Evolutionary conservation across 1,140 invertebrate species (phyloP).

Genomic region (Aphis gossypii): DNA sequence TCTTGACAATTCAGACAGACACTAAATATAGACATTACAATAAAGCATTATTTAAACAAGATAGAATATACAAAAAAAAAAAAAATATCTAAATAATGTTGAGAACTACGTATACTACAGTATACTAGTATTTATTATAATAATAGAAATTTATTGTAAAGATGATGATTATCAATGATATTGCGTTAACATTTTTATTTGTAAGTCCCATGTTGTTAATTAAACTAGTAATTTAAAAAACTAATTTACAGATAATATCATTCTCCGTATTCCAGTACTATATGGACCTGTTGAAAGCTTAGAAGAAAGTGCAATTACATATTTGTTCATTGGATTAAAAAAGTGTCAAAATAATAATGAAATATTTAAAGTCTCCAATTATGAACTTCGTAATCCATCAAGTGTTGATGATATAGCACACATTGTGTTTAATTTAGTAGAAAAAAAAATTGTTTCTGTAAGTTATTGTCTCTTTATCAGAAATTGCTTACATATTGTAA

Average conservation of each 20-base stretch:
- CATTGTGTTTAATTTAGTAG: conserved; percentile 64
- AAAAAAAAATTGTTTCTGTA: conserved; percentile 60
- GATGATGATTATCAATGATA: too few species aligned
- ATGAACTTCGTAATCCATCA: conserved; percentile 67
- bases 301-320: conserved; percentile 68
- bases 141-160: too few species aligned
- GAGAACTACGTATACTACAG: background rate
- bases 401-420: conserved; percentile 66
- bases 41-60: background rate
- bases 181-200: background rate
- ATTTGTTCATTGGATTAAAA: conserved; percentile 64
- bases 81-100: background rate
- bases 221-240: background rate
- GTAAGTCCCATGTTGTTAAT: background rate
- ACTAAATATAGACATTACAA: too few species aligned
- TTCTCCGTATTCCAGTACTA: conserved; percentile 68
- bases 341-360: conserved; percentile 59
- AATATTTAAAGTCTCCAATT: conserved; percentile 64
- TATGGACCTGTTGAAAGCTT: conserved; percentile 67
- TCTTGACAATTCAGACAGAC: too few species aligned
- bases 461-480: background rate
- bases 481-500: background rate
- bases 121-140: too few species aligned
- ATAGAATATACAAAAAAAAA: background rate
- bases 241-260: conserved; percentile 63